Evolutionary conservation across 2,113 vertebrate species (phyloP), one percentile per base, ranked within the genome.

Genomic region (Mesitornis unicolor): DNA sequence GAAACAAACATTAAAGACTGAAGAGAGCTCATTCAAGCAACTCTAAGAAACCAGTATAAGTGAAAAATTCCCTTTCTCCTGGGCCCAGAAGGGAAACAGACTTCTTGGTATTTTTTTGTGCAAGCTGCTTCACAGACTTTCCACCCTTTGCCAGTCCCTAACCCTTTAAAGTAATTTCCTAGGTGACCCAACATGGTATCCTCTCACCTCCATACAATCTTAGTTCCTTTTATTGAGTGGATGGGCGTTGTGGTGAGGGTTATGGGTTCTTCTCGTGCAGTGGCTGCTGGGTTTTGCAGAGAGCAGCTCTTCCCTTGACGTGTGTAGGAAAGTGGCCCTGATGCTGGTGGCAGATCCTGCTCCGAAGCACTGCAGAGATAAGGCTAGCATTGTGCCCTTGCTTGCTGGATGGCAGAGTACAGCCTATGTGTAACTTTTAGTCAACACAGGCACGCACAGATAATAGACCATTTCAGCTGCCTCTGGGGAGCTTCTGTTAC

Each of bases 391-490:
- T 97, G 95, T 97, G 95, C 80, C 65, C 57, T 77, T 7, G 4
- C 61, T 90, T 2, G 7, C 83, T 90, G 91, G 76, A 93, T n/a
- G 53, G 89, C 84, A 64, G 57, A 92, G 88, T 65, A 64, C 59
- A 95, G 95, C 70, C 77, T 60, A 79, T 89, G 91, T 94, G 95
- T 93, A 96, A 96, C 90, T 97, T 96, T 88, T 84, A 88, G 94
- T 95, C 79, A 92, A 93, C 89, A 82, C 61, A 88, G 83, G 61
- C 95, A 96, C 2, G 10, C 86, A 96, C 33, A 91, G 93, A 97
- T 96, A 97, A 96, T 89, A 89, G 92, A 75, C 82, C 5, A 14
- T 96, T 97, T 96, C 89, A 97, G 90, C 88, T 87, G 97, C 93
- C 95, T 96, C 88, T 85, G 65, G 84, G 78, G 90, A 96, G 80